phyloP scores from a whole-genome alignment of 1,140 invertebrate genomes.

The Neuroterus valhalla region DNA sequence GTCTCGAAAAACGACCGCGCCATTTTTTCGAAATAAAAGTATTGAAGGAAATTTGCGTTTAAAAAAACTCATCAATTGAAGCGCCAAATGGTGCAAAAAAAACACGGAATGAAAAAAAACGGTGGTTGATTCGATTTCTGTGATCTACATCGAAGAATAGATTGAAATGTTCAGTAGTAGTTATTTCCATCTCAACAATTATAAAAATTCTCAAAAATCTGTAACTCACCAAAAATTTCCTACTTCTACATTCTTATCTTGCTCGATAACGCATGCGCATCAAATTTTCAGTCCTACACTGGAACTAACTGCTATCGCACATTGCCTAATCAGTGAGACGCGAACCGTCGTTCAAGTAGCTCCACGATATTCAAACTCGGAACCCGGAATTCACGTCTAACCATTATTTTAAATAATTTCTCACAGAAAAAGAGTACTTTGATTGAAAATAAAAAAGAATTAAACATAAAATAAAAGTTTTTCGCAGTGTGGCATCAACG shows the following conservation, averaged over 20 bases:
- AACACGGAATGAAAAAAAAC: too few species aligned
- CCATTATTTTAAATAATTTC: not conserved
- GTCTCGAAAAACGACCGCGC: too few species aligned
- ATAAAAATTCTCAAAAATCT: not conserved
- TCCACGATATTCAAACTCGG: conserved; percentile 31
- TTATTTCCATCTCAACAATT: too few species aligned
- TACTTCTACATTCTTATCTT: too few species aligned
- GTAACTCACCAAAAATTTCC: conserved; percentile 28
- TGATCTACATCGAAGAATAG: too few species aligned
- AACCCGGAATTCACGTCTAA: conserved; percentile 35
- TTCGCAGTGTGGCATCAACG: not conserved
- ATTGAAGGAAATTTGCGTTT: too few species aligned
- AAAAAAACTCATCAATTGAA: too few species aligned
- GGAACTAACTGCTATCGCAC: conserved; percentile 55
- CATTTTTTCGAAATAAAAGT: too few species aligned
- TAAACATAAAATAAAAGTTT: not conserved
- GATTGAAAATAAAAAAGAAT: not conserved
- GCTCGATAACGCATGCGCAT: conserved; percentile 46
- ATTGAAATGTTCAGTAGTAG: too few species aligned
- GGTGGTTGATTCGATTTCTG: too few species aligned
- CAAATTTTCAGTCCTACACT: conserved; percentile 36
- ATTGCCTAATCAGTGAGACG: conserved; percentile 62
- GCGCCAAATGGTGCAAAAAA: too few species aligned
- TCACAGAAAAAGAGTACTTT: not conserved
- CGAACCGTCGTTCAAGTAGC: conserved; percentile 55